Evolutionary conservation across 2,797 vertebrate species (phyloP), one percentile per base, ranked within the genome.

Genomic region (Rhinoraja longicauda): DNA sequence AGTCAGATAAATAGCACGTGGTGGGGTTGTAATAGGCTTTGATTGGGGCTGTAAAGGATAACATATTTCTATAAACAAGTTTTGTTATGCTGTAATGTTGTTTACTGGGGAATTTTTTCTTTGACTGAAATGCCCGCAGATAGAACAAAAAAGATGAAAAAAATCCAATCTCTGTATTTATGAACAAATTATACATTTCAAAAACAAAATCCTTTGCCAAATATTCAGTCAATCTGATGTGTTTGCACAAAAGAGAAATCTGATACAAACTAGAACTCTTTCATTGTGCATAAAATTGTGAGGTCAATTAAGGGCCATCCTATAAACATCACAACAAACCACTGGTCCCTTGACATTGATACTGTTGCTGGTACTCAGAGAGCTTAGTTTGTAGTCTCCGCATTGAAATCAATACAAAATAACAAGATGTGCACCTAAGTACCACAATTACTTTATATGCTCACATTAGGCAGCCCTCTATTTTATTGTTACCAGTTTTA

Each of bases 371-470:
- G 77, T 77, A 78, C 36, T 78, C 13, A 78, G 17, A 39, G 32
- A 78, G 77, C 19, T 24, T 81, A 24, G 59, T 88, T 88, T 62
- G 84, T 17, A 29, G 36, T 81, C 78, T 21, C 78, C 45, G n/a
- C 9, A 62, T 32, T 88, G 84, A 88, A 88, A 88, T 88, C 59
- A 88, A 88, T 88, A n/a, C 24, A 88, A 88, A 32, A 64, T 86
- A n/a, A 88, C 84, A 62, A 32, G 15, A 70, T 36, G 2, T 70
- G 59, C 24, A 17, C 2, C 59, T 13, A 67, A 17, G 62, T 70
- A 32, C 64, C 8, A 36, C 32, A 36, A 13, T 67, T 10, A 39
- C 10, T 67, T 70, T 17, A 19, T 32, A 39, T 10, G 32, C 21
- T 67, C 59, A 82, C 4, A 12, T 81, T 57, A 57, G 57, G 53